Percentiles rank a stretch among this genome's conserved stretches.
Conservation (phyloP, 2,888 invertebrate species). For the Ectobius pallidus region DNA sequence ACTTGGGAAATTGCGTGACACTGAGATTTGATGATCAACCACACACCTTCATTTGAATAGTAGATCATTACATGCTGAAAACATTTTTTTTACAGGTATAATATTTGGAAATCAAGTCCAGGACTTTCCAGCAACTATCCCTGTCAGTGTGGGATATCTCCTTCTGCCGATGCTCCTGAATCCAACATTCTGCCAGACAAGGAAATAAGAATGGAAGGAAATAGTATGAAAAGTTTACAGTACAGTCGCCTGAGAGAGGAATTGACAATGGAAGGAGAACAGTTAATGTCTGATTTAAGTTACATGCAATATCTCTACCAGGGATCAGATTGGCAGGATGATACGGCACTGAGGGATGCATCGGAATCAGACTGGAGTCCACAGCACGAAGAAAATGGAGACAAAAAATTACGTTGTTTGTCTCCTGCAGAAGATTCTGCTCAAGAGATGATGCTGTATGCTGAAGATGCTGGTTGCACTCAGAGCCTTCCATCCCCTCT, state of each 20-base stretch:
- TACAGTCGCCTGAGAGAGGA: constrained; percentile 56
- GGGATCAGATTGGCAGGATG: constrained; percentile 44
- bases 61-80: too few species aligned
- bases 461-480: constrained; percentile 14
- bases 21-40: too few species aligned
- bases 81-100: constrained; percentile 2
- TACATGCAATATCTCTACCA: constrained; percentile 61
- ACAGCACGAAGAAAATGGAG: constrained; percentile 13
- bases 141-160: constrained; percentile 4
- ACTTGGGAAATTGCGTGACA: too few species aligned
- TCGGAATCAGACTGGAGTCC: background rate
- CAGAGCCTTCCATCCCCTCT: constrained; percentile 6
- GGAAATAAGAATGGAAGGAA: background rate
- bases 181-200: background rate
- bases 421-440: constrained; percentile 6
- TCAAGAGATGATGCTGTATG: constrained; percentile 32
- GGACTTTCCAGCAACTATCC: background rate
- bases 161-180: background rate
- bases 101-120: constrained; percentile 12
- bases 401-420: constrained; percentile 24
- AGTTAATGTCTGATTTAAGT: constrained; percentile 65
- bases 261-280: constrained; percentile 65
- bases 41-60: too few species aligned
- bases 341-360: background rate
- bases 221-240: constrained; percentile 39